phyloP scores from a whole-genome alignment of 1,140 invertebrate genomes.

The Adoxophyes honmai region DNA sequence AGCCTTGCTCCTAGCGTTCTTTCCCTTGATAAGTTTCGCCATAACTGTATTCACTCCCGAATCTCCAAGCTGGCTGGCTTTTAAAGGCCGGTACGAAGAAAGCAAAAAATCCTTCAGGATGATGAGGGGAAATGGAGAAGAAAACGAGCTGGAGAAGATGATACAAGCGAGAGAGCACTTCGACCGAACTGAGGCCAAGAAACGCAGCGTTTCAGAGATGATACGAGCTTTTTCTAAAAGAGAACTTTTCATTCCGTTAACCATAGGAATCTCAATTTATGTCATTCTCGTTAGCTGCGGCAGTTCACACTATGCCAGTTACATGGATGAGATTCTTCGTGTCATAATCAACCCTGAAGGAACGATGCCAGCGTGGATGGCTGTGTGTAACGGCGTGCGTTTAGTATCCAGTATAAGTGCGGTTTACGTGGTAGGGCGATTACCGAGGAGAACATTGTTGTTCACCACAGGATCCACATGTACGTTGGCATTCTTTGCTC shows the following conservation, averaged over 20 bases:
- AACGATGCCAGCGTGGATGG: conserved; percentile 79
- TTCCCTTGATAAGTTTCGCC: background rate
- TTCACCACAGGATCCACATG: conserved; percentile 32
- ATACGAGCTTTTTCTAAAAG: background rate
- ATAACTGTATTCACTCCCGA: conserved; percentile 10
- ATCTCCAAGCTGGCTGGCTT: conserved; percentile 13
- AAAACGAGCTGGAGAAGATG: conserved; percentile 1
- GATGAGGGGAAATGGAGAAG: conserved; percentile 1
- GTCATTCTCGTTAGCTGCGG: background rate
- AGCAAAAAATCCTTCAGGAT: background rate
- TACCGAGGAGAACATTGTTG: conserved; percentile 50
- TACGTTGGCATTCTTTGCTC: conserved; percentile 38
- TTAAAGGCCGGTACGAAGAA: background rate
- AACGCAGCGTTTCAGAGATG: background rate
- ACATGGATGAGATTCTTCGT: conserved; percentile 77
- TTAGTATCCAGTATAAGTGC: conserved; percentile 58
- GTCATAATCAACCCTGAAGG: conserved; percentile 51
- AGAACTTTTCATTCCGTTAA: conserved; percentile 5
- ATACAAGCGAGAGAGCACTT: conserved; percentile 2
- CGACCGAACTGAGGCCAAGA: background rate
- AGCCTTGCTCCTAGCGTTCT: background rate
- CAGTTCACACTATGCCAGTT: conserved; percentile 77
- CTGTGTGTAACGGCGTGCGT: conserved; percentile 76
- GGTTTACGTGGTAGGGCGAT: conserved; percentile 49
- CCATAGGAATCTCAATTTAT: background rate